These are phyloP conservation scores for Dexiosoma caninum DNA, from an alignment of 2,888 invertebrate genomes.

Conservation along the genomic window DNA sequence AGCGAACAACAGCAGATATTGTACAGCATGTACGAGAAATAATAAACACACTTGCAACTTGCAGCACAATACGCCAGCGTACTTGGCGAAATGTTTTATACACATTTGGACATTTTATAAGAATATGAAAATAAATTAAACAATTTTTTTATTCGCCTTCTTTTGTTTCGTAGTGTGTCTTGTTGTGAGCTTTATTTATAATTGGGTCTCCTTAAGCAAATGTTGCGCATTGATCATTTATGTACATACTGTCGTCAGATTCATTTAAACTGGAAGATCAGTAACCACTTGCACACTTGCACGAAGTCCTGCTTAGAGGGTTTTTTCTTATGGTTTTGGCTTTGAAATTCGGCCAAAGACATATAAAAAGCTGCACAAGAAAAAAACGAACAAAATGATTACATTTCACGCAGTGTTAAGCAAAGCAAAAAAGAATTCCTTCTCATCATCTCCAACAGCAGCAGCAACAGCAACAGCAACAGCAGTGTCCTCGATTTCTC, in stretches of 20 bases:
- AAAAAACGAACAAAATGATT: constrained; percentile 52
- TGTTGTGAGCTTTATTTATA: constrained; percentile 70
- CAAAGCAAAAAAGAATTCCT: constrained; percentile 18
- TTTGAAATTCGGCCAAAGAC: constrained; percentile 44
- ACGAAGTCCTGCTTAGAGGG: constrained; percentile 11
- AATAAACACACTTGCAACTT: constrained; percentile 51
- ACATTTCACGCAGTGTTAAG: constrained; percentile 64
- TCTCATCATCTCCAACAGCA: neutral
- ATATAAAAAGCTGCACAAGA: neutral
- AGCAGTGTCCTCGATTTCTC: constrained; percentile 19
- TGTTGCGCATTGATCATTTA: constrained; percentile 71
- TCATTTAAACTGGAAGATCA: constrained; percentile 72
- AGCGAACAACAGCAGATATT: neutral
- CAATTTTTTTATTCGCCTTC: constrained; percentile 32
- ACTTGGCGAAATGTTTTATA: neutral
- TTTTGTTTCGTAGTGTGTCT: constrained; percentile 21
- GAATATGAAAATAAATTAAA: constrained; percentile 54
- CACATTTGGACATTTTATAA: constrained; percentile 12
- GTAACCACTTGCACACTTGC: constrained; percentile 36
- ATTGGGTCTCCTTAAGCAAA: constrained; percentile 72
- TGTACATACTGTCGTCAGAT: constrained; percentile 74
- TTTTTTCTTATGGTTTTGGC: too few relatives aligned
- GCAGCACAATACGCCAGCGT: constrained; percentile 7
- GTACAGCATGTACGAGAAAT: constrained; percentile 38
- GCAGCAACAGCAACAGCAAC: neutral